Conservation (phyloP, 2,797 vertebrate genomes). For the Anniella stebbinsi region DNA sequence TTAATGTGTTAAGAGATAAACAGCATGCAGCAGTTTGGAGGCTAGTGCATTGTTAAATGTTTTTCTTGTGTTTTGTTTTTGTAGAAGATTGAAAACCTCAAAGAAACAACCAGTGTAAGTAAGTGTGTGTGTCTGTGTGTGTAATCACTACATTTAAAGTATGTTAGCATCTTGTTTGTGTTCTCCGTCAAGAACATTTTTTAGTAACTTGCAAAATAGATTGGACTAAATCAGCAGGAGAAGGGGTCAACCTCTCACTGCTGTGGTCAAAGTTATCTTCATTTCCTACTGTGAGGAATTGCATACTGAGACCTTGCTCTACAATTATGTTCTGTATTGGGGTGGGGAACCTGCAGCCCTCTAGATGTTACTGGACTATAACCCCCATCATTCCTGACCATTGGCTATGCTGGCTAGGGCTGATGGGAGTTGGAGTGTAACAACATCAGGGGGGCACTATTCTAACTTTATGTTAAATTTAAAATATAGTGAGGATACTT, state of each 20-base stretch:
- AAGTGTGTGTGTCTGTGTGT: neutral
- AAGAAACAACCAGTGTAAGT: conserved; percentile 99
- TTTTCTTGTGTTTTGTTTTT: conserved; percentile 67
- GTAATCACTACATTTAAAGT: neutral
- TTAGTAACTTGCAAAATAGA: neutral
- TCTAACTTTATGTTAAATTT: too few relatives aligned
- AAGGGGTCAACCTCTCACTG: neutral
- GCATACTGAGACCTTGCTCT: neutral
- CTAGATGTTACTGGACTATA: too few relatives aligned
- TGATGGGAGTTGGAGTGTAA: too few relatives aligned
- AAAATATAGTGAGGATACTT: neutral
- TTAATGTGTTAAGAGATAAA: neutral
- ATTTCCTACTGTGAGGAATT: neutral
- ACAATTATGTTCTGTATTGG: neutral
- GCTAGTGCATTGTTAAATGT: neutral
- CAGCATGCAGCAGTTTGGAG: neutral
- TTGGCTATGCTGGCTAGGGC: too few relatives aligned
- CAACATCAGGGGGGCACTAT: too few relatives aligned
- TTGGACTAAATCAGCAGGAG: neutral
- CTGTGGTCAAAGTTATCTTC: neutral
- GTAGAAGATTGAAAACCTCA: conserved; percentile 98
- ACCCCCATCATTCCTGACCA: too few relatives aligned
- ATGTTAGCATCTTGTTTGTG: neutral
- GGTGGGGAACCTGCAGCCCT: too few relatives aligned
- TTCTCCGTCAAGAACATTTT: neutral